Conservation (phyloP, 2,797 vertebrate species). For the Schizothorax lantsangensis region DNA sequence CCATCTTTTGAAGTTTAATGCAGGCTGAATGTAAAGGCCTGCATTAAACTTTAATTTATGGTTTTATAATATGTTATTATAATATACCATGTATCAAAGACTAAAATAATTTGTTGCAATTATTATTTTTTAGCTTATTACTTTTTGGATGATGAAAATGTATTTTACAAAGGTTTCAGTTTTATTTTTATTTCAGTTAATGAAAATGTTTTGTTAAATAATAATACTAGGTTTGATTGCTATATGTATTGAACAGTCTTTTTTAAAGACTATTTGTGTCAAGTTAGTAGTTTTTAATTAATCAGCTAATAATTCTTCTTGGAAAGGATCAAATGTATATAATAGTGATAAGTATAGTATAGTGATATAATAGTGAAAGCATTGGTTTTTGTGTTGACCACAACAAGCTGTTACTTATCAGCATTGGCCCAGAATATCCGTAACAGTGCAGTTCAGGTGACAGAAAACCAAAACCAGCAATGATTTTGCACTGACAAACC, state of each 20-base stretch:
- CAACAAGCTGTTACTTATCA: background rate
- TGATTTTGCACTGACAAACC: constrained; percentile 74
- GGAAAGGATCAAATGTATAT: background rate
- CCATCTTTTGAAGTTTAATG: background rate
- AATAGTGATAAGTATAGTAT: no score
- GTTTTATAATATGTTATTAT: background rate
- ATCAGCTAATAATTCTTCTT: background rate
- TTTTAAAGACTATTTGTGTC: background rate
- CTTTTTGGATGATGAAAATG: background rate
- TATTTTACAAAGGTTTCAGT: background rate
- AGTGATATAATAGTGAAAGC: background rate
- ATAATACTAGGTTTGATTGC: background rate
- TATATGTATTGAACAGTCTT: background rate
- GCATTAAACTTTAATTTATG: background rate
- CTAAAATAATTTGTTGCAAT: no score
- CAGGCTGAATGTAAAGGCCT: background rate
- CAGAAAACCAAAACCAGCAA: background rate
- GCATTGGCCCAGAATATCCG: background rate
- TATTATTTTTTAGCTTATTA: background rate
- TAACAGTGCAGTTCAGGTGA: background rate
- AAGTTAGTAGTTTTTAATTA: background rate
- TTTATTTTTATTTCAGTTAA: background rate
- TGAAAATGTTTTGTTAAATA: background rate
- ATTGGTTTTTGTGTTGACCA: background rate
- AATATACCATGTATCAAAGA: no score